Evolutionary conservation across 2,888 invertebrate species (phyloP).

Genomic region (Axea sp.): DNA sequence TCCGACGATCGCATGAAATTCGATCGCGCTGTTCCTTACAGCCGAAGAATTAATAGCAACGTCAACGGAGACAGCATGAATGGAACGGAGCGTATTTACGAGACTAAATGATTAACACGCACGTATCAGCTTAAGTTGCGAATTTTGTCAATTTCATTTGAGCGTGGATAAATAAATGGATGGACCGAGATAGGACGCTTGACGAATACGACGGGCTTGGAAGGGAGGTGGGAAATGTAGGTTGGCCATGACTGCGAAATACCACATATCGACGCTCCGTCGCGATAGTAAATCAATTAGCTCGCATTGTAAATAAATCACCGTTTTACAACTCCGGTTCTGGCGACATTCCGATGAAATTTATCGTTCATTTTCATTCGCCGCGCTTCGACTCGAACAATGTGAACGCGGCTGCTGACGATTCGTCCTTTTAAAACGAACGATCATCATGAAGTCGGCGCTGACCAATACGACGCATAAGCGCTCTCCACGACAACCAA

Average conservation of each 20-base stretch:
- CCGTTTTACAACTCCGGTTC: constrained; percentile 76
- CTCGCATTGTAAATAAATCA: constrained; percentile 78
- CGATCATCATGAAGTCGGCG: constrained; percentile 48
- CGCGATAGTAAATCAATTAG: constrained; percentile 78
- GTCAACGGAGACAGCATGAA: constrained; percentile 21
- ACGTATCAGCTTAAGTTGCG: constrained; percentile 65
- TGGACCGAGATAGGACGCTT: constrained; percentile 47
- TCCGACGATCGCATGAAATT: too few relatives aligned
- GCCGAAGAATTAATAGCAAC: constrained; percentile 37
- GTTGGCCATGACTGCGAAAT: constrained; percentile 65
- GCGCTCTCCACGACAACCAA: constrained; percentile 33
- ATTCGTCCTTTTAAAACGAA: constrained; percentile 58
- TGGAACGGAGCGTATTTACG: constrained; percentile 57
- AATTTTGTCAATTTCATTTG: constrained; percentile 44
- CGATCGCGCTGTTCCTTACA: too few relatives aligned
- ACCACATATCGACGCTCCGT: constrained; percentile 66
- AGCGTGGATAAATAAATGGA: constrained; percentile 52
- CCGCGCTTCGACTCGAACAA: constrained; percentile 58
- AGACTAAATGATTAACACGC: constrained; percentile 66
- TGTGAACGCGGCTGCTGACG: constrained; percentile 56
- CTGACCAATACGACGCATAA: constrained; percentile 39
- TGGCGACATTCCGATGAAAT: constrained; percentile 75
- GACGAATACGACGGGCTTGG: constrained; percentile 59
- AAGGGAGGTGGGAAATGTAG: constrained; percentile 49
- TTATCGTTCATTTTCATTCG: constrained; percentile 75